Evolutionary conservation across 2,888 invertebrate species (phyloP).

Genomic region (Tenthredo distinguenda): DNA sequence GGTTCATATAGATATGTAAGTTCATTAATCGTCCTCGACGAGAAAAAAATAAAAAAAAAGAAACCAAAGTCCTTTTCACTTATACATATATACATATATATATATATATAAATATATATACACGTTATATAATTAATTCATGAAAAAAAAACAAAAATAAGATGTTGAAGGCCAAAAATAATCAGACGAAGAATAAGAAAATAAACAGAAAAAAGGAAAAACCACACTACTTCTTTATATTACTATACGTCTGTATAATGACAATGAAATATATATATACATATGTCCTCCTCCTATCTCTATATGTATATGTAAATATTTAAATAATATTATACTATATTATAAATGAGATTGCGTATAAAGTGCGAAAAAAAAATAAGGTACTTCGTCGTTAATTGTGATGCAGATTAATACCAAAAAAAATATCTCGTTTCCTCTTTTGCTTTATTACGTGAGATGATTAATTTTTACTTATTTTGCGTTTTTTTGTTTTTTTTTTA

Average conservation of each 20-base stretch:
- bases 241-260: background rate
- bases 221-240: background rate
- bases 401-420: background rate
- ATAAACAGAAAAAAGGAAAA: background rate
- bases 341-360: background rate
- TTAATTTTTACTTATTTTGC: background rate
- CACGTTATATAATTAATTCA: background rate
- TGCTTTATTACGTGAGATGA: background rate
- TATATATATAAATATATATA: background rate
- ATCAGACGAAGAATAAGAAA: background rate
- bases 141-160: background rate
- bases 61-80: background rate
- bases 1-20: background rate
- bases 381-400: background rate
- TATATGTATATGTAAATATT: background rate
- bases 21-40: background rate
- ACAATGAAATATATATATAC: background rate
- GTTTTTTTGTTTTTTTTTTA: background rate
- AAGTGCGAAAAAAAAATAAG: background rate
- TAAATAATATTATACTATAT: background rate
- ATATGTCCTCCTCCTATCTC: background rate
- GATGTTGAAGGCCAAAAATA: background rate
- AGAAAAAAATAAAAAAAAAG: background rate
- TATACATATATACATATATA: background rate
- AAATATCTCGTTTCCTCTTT: too few relatives aligned